phyloP scores from a whole-genome alignment of 2,888 invertebrate genomes.

The Phengaris arion region DNA sequence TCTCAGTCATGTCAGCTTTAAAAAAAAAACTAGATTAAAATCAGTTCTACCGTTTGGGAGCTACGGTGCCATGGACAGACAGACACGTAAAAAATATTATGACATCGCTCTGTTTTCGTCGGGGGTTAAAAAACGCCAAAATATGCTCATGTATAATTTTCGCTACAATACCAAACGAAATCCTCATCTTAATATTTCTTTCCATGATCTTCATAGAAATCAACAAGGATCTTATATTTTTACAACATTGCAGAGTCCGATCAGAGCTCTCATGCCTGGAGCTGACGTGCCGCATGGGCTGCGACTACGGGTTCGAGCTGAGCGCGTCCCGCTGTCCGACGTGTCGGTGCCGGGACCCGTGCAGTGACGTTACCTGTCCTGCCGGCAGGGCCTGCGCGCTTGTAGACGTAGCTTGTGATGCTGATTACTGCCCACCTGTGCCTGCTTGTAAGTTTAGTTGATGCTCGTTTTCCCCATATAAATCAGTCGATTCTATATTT shows the following conservation, averaged over 20 bases:
- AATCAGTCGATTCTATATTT: too few species aligned
- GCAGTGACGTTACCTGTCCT: slow-evolving; percentile 83
- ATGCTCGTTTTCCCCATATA: too few species aligned
- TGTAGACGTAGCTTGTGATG: slow-evolving; percentile 91
- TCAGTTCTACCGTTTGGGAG: too few species aligned
- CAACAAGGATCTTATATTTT: not conserved
- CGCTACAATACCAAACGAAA: too few species aligned
- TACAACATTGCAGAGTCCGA: slow-evolving; percentile 68
- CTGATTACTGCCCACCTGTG: slow-evolving; percentile 91
- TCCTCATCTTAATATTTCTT: not conserved
- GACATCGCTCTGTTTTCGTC: too few species aligned
- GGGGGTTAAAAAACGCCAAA: too few species aligned
- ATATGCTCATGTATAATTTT: too few species aligned
- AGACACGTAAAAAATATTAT: too few species aligned
- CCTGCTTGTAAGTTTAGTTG: slow-evolving; percentile 82
- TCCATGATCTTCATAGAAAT: too few species aligned
- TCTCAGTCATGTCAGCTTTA: too few species aligned
- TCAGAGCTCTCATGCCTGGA: slow-evolving; percentile 83
- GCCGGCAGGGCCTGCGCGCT: slow-evolving; percentile 86
- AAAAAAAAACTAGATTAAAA: too few species aligned
- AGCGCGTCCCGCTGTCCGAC: slow-evolving; percentile 86
- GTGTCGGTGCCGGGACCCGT: slow-evolving; percentile 90
- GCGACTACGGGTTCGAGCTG: slow-evolving; percentile 89
- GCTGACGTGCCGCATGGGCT: slow-evolving; percentile 89
- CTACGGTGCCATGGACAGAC: too few species aligned